Percentiles rank a stretch among this genome's conserved stretches.
Conservation (phyloP, 2,113 vertebrate species). For the Syrrhaptes paradoxus region DNA sequence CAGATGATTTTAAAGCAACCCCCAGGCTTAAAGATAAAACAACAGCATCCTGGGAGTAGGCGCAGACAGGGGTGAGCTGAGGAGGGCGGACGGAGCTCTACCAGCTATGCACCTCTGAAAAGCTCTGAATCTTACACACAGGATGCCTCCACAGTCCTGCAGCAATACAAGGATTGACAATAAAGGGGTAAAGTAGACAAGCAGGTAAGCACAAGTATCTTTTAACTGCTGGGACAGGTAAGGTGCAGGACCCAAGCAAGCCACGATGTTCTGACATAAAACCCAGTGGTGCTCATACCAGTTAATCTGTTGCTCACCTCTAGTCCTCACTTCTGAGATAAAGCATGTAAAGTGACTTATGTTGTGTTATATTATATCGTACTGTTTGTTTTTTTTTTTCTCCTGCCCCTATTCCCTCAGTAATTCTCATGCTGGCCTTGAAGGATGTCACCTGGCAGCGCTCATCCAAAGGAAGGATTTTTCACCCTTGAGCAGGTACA, state of each 20-base stretch:
- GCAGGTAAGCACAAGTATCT: background rate
- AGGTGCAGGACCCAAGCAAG: background rate
- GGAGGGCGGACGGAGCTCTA: background rate
- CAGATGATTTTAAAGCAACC: slow-evolving; percentile 59
- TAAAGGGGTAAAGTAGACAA: background rate
- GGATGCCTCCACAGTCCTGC: background rate
- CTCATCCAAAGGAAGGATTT: background rate
- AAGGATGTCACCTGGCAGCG: background rate
- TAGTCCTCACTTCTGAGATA: background rate
- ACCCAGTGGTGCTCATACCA: background rate
- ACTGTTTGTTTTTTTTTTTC: background rate
- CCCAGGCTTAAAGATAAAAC: slow-evolving; percentile 58
- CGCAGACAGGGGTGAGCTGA: background rate
- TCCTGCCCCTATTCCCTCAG: background rate
- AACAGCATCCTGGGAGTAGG: background rate
- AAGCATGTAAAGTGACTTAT: background rate
- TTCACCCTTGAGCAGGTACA: background rate
- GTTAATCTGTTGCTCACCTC: background rate
- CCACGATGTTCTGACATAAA: background rate
- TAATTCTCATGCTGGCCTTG: background rate
- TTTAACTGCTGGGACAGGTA: background rate
- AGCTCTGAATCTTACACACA: background rate
- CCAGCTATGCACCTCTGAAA: background rate
- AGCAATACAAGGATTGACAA: background rate
- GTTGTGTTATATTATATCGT: background rate